Conservation (phyloP, 2,113 vertebrate genomes). For the Myocastor coypus region DNA sequence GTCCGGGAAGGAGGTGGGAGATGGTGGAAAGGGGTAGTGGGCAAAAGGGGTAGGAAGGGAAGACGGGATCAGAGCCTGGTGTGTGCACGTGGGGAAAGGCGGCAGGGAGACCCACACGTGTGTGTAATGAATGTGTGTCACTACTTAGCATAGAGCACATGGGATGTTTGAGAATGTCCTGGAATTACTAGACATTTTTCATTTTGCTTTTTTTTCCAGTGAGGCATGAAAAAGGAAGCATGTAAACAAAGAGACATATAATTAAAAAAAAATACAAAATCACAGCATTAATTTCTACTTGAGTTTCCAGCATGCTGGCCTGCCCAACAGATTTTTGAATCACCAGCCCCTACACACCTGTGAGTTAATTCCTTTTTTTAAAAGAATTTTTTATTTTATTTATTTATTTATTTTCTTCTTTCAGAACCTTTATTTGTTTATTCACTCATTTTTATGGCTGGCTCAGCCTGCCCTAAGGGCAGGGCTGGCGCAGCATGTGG, state of each 20-base stretch:
- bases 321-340: constrained; percentile 7
- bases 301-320: background rate
- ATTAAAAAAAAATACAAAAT: background rate
- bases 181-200: background rate
- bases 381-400: no score
- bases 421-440: no score
- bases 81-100: no score
- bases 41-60: background rate
- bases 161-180: background rate
- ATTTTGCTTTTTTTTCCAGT: background rate
- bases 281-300: background rate
- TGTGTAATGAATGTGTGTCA: background rate
- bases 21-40: background rate
- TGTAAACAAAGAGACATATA: background rate
- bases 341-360: background rate
- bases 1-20: background rate
- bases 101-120: background rate
- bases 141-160: background rate
- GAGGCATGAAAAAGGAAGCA: background rate
- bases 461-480: no score
- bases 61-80: background rate
- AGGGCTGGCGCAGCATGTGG: no score
- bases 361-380: constrained; percentile 50
- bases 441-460: no score
- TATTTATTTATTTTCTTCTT: no score